Conservation (phyloP, 2,797 vertebrate genomes). For the Gymnoscopelus braueri region DNA sequence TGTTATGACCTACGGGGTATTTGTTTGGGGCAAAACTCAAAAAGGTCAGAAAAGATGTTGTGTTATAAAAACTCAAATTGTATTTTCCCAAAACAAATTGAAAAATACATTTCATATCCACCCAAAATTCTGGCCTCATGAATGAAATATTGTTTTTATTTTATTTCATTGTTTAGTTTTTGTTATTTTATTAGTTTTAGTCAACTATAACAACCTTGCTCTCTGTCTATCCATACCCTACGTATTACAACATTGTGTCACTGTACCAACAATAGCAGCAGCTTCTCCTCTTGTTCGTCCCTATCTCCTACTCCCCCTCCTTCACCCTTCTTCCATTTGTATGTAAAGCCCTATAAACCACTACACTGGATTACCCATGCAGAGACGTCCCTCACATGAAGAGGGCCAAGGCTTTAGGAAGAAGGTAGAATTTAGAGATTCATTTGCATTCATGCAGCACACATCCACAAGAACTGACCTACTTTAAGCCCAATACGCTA, state of each 20-base stretch:
- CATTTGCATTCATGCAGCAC: constrained; percentile 63
- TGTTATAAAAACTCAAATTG: too few relatives aligned
- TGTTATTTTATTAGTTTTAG: too few relatives aligned
- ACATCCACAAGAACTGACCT: constrained; percentile 67
- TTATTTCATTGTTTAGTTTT: too few relatives aligned
- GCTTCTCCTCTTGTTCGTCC: neutral
- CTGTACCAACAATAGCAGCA: neutral
- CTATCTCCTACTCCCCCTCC: neutral
- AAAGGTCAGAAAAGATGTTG: too few relatives aligned
- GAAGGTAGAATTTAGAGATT: constrained; percentile 48
- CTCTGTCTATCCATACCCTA: neutral
- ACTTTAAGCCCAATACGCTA: constrained; percentile 58
- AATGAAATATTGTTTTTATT: too few relatives aligned
- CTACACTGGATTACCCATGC: constrained; percentile 66
- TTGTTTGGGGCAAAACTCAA: too few relatives aligned
- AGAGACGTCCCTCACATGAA: constrained; percentile 39
- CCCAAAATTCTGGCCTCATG: neutral
- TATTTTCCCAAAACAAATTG: too few relatives aligned
- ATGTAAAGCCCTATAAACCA: constrained; percentile 63
- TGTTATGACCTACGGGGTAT: too few relatives aligned
- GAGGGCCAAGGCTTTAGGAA: constrained; percentile 49
- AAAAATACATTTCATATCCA: neutral
- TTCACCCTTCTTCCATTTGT: constrained; percentile 34
- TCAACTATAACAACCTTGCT: neutral
- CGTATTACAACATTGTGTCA: neutral